Evolutionary conservation across 1,140 invertebrate genomes (phyloP).

Genomic region (Agrilus planipennis): DNA sequence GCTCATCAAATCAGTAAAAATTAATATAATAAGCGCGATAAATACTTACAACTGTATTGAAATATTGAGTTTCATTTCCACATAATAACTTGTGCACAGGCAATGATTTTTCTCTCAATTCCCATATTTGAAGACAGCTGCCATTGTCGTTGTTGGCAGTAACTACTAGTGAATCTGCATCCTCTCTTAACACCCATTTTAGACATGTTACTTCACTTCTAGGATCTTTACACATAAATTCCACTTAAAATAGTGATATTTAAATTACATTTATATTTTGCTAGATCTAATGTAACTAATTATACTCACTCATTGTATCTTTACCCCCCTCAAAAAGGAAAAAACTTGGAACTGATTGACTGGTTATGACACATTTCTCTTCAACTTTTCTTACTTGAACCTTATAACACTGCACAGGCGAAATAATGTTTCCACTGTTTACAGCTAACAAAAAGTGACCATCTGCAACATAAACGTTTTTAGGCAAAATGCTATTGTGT

Average conservation of each 20-base stretch:
- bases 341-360: conserved; percentile 69
- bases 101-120: conserved; percentile 65
- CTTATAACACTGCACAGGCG: conserved; percentile 64
- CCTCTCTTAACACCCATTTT: conserved; percentile 69
- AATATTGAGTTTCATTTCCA: conserved; percentile 41
- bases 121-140: conserved; percentile 76
- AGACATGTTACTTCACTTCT: conserved; percentile 51
- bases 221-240: conserved; percentile 19
- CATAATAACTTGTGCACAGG: conserved; percentile 63
- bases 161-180: conserved; percentile 68
- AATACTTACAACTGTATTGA: conserved; percentile 60
- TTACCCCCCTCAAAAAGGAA: conserved; percentile 53
- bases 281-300: too few relatives aligned
- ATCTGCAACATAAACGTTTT: conserved; percentile 39
- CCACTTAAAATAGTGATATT: conserved; percentile 16
- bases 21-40: not conserved
- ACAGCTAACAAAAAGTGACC: conserved; percentile 71
- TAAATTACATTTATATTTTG: conserved; percentile 4
- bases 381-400: conserved; percentile 46
- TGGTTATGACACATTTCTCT: conserved; percentile 44
- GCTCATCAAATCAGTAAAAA: too few relatives aligned
- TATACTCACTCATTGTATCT: conserved; percentile 34
- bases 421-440: conserved; percentile 52
- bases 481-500: not conserved
- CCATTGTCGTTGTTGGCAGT: conserved; percentile 47